Base-by-base conservation (phyloP, 2,888 invertebrate species). In the Harmothoe impar region DNA sequence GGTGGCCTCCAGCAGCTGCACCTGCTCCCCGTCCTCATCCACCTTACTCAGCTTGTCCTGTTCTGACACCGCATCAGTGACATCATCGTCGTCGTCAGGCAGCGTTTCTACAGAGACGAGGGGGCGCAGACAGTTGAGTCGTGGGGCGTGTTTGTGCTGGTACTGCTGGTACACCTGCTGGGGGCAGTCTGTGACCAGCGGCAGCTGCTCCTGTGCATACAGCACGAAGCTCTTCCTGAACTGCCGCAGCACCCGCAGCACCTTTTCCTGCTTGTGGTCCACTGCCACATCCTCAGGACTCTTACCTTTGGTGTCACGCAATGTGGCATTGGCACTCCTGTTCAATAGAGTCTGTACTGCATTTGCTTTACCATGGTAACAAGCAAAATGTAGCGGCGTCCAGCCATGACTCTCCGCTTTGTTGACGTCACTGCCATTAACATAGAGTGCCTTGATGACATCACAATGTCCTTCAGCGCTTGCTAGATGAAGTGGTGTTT, bases 361-460 rank as follows among this genome's bases (percentile, higher is more conserved):
- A 23, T 88, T 15, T 12, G 43, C 31, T 15, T 56, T 23, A 23
- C 88, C 88, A 88, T 54, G 52, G 56, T n/a, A 88, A 54, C 88
- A 88, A n/a, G 88, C 88, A 54, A 88, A 31, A 54, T 88, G 88
- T n/a, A 88, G 56, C 1, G 88, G 31, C 0, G 54, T 33, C 56
- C 33, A 33, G 17, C 56, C 56, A 31, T 54, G 0, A n/a, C n/a
- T 54, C 25, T 88, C 56, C 3, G 5, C 29, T 12, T 52, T 23
- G 25, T 88, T 88, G 54, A 88, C 88, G 15, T 88, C 88, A 31
- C 52, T 54, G 3, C 56, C 56, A 31, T 54, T n/a, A 17, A 88
- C 52, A 25, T 31, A 54, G 88, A 88, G 88, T 10, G 52, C 56
- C 56, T 52, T 88, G n/a, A 56, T 29, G 25, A 88, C 52, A 54